Evolutionary conservation across 2,888 invertebrate genomes (phyloP).

Genomic region (Heliconius ethilla): DNA sequence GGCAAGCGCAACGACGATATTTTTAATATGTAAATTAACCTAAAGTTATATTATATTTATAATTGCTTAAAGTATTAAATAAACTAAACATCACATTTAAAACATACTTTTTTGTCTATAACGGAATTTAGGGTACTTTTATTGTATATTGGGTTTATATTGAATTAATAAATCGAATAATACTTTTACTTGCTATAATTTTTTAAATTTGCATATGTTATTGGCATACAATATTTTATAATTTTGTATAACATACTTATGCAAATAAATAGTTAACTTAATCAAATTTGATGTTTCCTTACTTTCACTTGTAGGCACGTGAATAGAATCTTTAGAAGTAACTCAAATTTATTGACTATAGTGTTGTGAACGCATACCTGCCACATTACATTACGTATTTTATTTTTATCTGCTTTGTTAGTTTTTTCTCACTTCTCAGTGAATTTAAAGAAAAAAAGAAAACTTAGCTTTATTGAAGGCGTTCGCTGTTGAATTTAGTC

Average conservation of each 20-base stretch:
- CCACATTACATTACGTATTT: slow-evolving; percentile 36
- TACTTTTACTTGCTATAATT: neutral
- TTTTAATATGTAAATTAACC: too few relatives aligned
- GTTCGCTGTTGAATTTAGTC: slow-evolving; percentile 22
- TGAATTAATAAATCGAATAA: neutral
- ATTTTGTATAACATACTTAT: neutral
- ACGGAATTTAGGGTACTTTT: neutral
- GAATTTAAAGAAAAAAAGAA: slow-evolving; percentile 33
- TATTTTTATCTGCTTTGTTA: slow-evolving; percentile 40
- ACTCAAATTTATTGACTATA: neutral
- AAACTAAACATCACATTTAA: too few relatives aligned
- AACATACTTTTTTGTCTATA: too few relatives aligned
- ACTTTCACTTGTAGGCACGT: neutral
- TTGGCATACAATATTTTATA: neutral
- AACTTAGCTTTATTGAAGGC: slow-evolving; percentile 26
- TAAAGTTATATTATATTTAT: too few relatives aligned
- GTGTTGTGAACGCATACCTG: slow-evolving; percentile 28
- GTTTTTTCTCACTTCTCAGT: slow-evolving; percentile 31
- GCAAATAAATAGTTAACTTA: neutral
- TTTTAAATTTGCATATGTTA: neutral
- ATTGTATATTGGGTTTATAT: neutral
- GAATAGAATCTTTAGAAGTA: slow-evolving; percentile 19
- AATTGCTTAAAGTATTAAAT: too few relatives aligned
- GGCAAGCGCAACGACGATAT: too few relatives aligned
- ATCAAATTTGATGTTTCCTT: neutral